These are phyloP conservation scores for Berghia stephanieae DNA, from an alignment of 1,140 invertebrate species.

Conservation along the genomic window DNA sequence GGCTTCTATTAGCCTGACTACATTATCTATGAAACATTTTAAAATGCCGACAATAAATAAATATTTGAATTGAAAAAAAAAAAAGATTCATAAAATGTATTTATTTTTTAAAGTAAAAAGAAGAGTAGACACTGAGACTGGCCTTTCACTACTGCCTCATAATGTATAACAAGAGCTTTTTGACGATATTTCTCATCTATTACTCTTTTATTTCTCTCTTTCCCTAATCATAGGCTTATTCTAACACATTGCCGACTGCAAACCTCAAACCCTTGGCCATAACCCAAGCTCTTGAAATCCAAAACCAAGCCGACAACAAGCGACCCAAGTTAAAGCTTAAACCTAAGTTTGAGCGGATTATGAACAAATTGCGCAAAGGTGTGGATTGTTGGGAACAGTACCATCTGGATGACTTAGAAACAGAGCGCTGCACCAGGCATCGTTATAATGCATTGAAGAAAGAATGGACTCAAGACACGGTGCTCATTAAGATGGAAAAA, in stretches of 20 bases:
- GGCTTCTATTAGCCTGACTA: too few species aligned
- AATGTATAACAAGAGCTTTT: not conserved
- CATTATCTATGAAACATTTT: too few species aligned
- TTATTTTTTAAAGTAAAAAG: not conserved
- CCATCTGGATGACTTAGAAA: constrained; percentile 51
- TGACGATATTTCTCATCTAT: not conserved
- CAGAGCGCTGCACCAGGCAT: constrained; percentile 54
- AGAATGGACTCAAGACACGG: constrained; percentile 56
- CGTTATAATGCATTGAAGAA: constrained; percentile 60
- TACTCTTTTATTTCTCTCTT: constrained; percentile 28
- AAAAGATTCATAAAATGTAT: not conserved
- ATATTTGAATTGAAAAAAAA: not conserved
- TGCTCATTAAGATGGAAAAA: constrained; percentile 59
- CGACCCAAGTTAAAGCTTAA: constrained; percentile 26
- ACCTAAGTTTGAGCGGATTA: constrained; percentile 29
- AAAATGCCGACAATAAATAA: too few species aligned
- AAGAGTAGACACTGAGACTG: too few species aligned
- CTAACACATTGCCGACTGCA: constrained; percentile 23
- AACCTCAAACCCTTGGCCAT: constrained; percentile 34
- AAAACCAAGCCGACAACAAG: constrained; percentile 1
- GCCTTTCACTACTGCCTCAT: not conserved
- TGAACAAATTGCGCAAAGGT: constrained; percentile 28
- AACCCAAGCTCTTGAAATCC: constrained; percentile 30
- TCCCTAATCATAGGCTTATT: constrained; percentile 38
- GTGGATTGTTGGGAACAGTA: constrained; percentile 60